phyloP scores from a whole-genome alignment of 2,888 invertebrate species.

The Stramonita haemastoma region DNA sequence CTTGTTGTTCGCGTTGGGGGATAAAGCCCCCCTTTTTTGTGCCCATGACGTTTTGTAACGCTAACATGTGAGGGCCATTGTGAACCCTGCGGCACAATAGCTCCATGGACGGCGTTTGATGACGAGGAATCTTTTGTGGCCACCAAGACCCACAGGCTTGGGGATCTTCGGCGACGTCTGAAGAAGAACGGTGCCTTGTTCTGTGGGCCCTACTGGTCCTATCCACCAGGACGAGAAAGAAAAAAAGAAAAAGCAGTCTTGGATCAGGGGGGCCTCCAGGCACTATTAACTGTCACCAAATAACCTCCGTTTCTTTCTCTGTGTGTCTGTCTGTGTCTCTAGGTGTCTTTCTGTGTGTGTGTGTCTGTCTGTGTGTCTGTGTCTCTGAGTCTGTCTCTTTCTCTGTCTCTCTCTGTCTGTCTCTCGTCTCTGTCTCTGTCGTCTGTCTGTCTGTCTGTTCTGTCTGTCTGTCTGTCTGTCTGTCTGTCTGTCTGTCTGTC shows the following conservation, averaged over 20 bases:
- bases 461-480: neutral
- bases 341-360: neutral
- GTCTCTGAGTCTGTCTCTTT: neutral
- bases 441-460: no score
- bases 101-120: slow-evolving; percentile 18
- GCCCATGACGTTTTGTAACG: slow-evolving; percentile 34
- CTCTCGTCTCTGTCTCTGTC: no score
- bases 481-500: neutral
- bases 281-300: neutral
- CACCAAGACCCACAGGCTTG: neutral
- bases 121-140: slow-evolving; percentile 3
- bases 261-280: neutral
- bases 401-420: neutral
- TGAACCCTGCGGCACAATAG: slow-evolving; percentile 10
- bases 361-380: neutral
- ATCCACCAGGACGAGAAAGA: no score
- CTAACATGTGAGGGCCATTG: slow-evolving; percentile 34
- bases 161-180: no score
- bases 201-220: no score
- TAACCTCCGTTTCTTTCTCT: neutral
- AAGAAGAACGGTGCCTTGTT: no score
- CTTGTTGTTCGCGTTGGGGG: neutral
- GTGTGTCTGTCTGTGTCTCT: neutral
- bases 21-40: slow-evolving; percentile 7
- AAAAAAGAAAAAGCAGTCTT: neutral